Evolutionary conservation across 2,888 invertebrate genomes (phyloP).

Genomic region (Volucella zonaria): DNA sequence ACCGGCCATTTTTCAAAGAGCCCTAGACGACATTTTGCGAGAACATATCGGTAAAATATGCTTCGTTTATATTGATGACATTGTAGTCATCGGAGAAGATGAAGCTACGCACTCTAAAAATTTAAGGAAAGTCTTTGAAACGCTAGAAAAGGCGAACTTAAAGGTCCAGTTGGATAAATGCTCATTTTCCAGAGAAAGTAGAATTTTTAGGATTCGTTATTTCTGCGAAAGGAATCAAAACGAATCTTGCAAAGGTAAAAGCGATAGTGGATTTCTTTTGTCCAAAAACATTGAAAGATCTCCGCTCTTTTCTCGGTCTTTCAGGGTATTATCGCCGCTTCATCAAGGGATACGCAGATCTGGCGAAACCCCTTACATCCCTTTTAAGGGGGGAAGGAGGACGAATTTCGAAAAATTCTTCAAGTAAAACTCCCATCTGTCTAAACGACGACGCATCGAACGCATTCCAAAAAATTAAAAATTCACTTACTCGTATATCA

Average conservation of each 20-base stretch:
- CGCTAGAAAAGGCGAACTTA: slow-evolving; percentile 22
- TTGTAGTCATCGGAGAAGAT: slow-evolving; percentile 43
- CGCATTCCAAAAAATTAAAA: slow-evolving; percentile 38
- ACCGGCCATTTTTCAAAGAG: no score
- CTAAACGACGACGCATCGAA: slow-evolving; percentile 20
- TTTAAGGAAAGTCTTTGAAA: slow-evolving; percentile 40
- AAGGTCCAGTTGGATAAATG: slow-evolving; percentile 56
- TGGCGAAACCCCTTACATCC: slow-evolving; percentile 51
- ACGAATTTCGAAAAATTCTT: slow-evolving; percentile 37
- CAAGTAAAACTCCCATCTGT: slow-evolving; percentile 19
- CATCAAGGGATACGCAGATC: slow-evolving; percentile 37
- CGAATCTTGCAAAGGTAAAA: slow-evolving; percentile 38
- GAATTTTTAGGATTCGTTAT: slow-evolving; percentile 61
- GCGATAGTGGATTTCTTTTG: slow-evolving; percentile 7
- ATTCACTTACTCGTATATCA: slow-evolving; percentile 12
- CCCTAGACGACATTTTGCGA: slow-evolving; percentile 13
- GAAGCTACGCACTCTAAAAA: slow-evolving; percentile 48
- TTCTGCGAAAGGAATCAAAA: slow-evolving; percentile 28
- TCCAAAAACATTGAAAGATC: slow-evolving; percentile 44
- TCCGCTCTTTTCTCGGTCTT: slow-evolving; percentile 38
- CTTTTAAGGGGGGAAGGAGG: slow-evolving; percentile 51
- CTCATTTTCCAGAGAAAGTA: slow-evolving; percentile 44
- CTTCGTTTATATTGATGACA: slow-evolving; percentile 64
- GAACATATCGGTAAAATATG: slow-evolving; percentile 51
- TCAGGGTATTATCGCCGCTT: slow-evolving; percentile 53